phyloP scores from a whole-genome alignment of 2,888 invertebrate species.

The Julus scandinavius region DNA sequence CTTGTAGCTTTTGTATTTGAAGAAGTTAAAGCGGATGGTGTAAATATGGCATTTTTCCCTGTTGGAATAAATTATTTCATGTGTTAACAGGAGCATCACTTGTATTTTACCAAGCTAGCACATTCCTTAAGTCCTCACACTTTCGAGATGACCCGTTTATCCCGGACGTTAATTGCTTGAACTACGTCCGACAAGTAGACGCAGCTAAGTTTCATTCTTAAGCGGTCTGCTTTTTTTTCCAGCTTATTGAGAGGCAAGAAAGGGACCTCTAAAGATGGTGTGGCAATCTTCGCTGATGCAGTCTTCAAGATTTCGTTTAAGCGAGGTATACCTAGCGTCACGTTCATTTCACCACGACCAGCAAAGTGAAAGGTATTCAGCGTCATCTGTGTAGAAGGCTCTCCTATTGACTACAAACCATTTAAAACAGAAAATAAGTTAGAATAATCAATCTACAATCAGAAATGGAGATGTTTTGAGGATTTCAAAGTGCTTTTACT shows the following conservation, averaged over 20 bases:
- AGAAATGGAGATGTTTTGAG: neutral
- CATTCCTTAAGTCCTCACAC: neutral
- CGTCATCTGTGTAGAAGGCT: constrained; percentile 99
- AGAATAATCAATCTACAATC: neutral
- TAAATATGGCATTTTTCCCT: constrained; percentile 71
- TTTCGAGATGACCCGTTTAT: constrained; percentile 61
- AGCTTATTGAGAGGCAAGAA: constrained; percentile 71
- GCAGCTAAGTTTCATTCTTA: constrained; percentile 79
- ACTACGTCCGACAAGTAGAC: constrained; percentile 84
- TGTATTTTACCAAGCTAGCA: neutral
- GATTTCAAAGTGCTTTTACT: constrained; percentile 62
- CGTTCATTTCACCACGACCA: constrained; percentile 99
- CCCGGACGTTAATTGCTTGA: constrained; percentile 75
- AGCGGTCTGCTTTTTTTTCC: constrained; percentile 73
- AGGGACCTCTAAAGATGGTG: constrained; percentile 96
- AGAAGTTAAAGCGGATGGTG: constrained; percentile 77
- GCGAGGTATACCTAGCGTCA: constrained; percentile 98
- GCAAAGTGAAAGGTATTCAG: constrained; percentile 99
- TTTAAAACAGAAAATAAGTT: neutral
- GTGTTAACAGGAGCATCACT: neutral
- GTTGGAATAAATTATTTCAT: constrained; percentile 53
- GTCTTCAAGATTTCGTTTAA: constrained; percentile 96
- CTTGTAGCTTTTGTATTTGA: constrained; percentile 80
- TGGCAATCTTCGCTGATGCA: constrained; percentile 91
- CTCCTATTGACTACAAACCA: constrained; percentile 82